These are phyloP conservation scores for Aphelocoma coerulescens DNA, from an alignment of 2,113 vertebrate genomes.

Conservation along the genomic window DNA sequence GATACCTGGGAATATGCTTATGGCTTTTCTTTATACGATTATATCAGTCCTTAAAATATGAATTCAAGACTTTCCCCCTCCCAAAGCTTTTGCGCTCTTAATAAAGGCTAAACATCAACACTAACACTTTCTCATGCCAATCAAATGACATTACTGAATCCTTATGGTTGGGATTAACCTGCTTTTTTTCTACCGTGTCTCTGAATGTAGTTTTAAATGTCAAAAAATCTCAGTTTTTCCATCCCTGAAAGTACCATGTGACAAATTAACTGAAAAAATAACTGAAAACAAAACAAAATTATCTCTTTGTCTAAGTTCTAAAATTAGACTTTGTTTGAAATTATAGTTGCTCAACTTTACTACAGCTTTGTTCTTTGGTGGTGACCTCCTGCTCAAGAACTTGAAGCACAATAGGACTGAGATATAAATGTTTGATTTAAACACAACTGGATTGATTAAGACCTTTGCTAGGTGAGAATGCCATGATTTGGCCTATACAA, in stretches of 20 bases:
- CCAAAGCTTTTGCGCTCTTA: neutral
- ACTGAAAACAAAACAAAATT: neutral
- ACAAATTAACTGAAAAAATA: neutral
- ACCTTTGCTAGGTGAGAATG: neutral
- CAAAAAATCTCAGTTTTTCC: neutral
- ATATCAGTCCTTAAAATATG: neutral
- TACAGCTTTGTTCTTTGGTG: neutral
- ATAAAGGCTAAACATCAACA: neutral
- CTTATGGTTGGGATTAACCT: neutral
- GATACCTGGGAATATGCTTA: neutral
- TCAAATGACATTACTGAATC: neutral
- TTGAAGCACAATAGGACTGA: neutral
- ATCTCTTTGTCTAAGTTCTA: neutral
- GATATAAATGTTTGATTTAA: neutral
- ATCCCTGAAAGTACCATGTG: neutral
- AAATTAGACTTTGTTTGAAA: neutral
- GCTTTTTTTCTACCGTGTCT: neutral
- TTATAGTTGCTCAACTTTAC: neutral
- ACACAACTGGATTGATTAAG: neutral
- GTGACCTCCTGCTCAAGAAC: neutral
- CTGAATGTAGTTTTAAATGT: neutral
- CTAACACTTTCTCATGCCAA: neutral
- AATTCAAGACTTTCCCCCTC: neutral
- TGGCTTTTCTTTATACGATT: neutral
- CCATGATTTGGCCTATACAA: neutral